phyloP scores from a whole-genome alignment of 2,888 invertebrate genomes.

The Osmoderma eremita region DNA sequence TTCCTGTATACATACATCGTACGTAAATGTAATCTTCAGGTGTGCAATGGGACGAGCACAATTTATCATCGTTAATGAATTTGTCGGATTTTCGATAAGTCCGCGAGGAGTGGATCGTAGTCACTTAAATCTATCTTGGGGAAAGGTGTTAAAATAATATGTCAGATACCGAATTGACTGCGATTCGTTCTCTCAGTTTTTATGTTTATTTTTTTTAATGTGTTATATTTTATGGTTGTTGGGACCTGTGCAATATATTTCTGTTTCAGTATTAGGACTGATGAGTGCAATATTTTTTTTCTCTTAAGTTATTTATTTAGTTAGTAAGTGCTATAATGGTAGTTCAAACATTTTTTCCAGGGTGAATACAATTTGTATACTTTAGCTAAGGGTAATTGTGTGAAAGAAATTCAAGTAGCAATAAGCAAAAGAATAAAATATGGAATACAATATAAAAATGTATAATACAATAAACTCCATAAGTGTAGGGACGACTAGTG shows the following conservation, averaged over 20 bases:
- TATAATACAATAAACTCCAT: too few relatives aligned
- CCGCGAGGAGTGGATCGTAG: constrained; percentile 2
- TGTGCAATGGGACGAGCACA: too few relatives aligned
- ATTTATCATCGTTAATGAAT: not conserved
- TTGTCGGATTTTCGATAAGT: constrained; percentile 7
- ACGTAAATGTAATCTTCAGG: too few relatives aligned
- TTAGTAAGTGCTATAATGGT: constrained; percentile 7
- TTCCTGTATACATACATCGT: too few relatives aligned
- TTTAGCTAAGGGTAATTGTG: too few relatives aligned
- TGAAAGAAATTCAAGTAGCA: too few relatives aligned
- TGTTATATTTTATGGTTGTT: constrained; percentile 28
- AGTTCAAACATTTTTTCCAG: too few relatives aligned
- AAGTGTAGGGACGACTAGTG: too few relatives aligned
- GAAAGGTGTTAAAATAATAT: too few relatives aligned
- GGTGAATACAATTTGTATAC: too few relatives aligned
- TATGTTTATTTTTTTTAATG: not conserved
- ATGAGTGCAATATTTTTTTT: constrained; percentile 40
- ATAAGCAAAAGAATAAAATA: too few relatives aligned
- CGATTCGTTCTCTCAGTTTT: not conserved
- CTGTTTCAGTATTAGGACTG: constrained; percentile 39
- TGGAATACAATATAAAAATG: too few relatives aligned
- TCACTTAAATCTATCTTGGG: not conserved
- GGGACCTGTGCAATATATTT: constrained; percentile 41
- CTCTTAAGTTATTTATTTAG: constrained; percentile 31
- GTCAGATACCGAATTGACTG: not conserved